Base-by-base conservation (phyloP, 2,113 vertebrate genomes). In the Prionailurus viverrinus region DNA sequence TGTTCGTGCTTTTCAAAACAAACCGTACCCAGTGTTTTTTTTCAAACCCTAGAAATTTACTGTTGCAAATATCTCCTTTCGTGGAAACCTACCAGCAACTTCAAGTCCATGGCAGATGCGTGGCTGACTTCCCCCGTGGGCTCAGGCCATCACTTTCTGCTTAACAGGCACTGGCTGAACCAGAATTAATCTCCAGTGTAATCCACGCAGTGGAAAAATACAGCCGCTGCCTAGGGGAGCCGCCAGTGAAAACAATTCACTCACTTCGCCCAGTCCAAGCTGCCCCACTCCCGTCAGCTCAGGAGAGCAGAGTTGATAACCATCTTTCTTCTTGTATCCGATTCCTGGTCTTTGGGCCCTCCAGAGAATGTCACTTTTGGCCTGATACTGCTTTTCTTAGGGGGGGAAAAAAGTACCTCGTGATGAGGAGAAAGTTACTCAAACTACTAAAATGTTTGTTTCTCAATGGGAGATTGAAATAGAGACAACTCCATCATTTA, bases 151-250 rank as follows among this genome's bases (percentile, higher is more conserved):
- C 58, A 18, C 83, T 97, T 96, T 97, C 69, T 84, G 93, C 83
- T 97, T 97, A 96, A 97, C 94, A 97, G 94, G 76, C 80, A 12
- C 71, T 73, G 66, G 65, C 84, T 96, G 92, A 93, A 92, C 79
- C 95, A 80, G 85, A 95, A 97, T 97, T 82, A 96, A 97, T 97
- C 97, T 97, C 95, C 87, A 94, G 25, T 69, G 94, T 95, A 92
- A 95, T 92, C 96, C 53, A 91, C 53, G 27, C 83, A 96, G 95
- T 97, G 98, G 98, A 98, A 98, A 97, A 98, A 92, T 97, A 97
- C 98, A 95, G 96, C 63, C 7, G 78, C 96, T 65, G 92, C 88
- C 90, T 96, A 4, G 94, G 84, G 92, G 83, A 97, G 73, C 89
- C 0, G 23, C 83, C 94, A 84, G 97, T 48, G 92, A 95, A 96